Conservation (phyloP, 2,888 invertebrate genomes). For the Falcaria lacertinaria region DNA sequence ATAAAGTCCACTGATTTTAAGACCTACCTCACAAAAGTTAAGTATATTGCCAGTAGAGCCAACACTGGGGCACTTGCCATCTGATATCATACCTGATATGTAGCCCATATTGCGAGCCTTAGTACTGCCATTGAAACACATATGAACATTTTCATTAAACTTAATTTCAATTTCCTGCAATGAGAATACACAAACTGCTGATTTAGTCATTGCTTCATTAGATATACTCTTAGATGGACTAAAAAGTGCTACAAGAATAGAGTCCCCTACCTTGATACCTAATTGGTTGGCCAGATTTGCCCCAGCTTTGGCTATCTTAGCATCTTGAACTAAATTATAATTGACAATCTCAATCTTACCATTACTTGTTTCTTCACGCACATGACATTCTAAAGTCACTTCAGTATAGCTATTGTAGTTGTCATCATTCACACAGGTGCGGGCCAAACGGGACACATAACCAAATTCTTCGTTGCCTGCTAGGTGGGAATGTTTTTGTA, state of each 20-base stretch:
- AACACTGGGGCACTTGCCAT: constrained; percentile 93
- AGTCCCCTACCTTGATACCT: constrained; percentile 88
- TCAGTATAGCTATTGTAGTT: constrained; percentile 98
- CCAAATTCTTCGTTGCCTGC: constrained; percentile 93
- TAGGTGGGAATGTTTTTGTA: constrained; percentile 95
- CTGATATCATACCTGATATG: constrained; percentile 93
- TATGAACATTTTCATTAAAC: constrained; percentile 97
- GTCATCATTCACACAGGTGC: constrained; percentile 96
- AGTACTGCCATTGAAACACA: constrained; percentile 97
- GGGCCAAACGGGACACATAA: constrained; percentile 92
- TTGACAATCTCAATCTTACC: constrained; percentile 76
- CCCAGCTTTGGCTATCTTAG: constrained; percentile 92
- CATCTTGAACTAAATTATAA: constrained; percentile 96
- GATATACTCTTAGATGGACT: constrained; percentile 93
- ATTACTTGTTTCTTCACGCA: constrained; percentile 79
- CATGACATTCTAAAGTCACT: constrained; percentile 93
- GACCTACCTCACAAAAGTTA: constrained; percentile 94
- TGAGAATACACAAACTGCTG: constrained; percentile 96
- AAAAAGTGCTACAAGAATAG: constrained; percentile 93
- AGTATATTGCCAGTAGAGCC: constrained; percentile 94
- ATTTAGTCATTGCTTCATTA: constrained; percentile 89
- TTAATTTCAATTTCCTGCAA: constrained; percentile 93
- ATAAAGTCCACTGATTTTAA: constrained; percentile 94
- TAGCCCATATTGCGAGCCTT: constrained; percentile 95
- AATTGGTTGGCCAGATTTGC: constrained; percentile 89